Base-by-base conservation (phyloP, 2,113 vertebrate genomes). In the Phaethon lepturus region DNA sequence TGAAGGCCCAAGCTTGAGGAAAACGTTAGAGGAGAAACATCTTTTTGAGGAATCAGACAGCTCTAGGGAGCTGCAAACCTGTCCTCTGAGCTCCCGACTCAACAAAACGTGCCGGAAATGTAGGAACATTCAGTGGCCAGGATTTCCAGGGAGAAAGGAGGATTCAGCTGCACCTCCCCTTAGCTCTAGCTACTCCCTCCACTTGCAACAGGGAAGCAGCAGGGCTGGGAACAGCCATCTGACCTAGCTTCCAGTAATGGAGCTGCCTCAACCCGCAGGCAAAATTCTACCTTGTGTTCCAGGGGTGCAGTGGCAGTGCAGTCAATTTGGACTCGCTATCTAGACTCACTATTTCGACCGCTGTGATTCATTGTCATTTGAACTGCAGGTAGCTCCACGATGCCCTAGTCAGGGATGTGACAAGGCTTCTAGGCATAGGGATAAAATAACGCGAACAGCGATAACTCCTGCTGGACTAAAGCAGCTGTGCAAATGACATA, bases 21-120 rank as follows among this genome's bases (percentile, higher is more conserved):
- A 80, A 77, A 49, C 2, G 2, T 45, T 53, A 29, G 24, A 64
- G 40, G 6, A 80, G 13, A 75, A 88, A 44, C 13, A 16, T 23
- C 13, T 33, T 83, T 88, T 44, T 47, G 62, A 80, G 74, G 59
- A 86, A 80, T 28, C 7, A 19, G 60, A 35, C 19, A 68, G 68
- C 24, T 72, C 60, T 38, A 69, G 53, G 59, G 93, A 84, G 55
- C 35, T 84, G 68, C 13, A 86, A 17, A 79, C 64, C 49, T 72
- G 29, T 78, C 33, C 31, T 72, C 58, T 55, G 49, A 76, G 68
- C 49, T 80, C 47, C 73, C 53, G 50, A 86, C 35, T 52, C 53
- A 73, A 33, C 11, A 68, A 82, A 59, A 50, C 1, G 0, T n/a
- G 10, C 40, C 2, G 12, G 67, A 76, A 86, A 86, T 0, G 0